These are phyloP conservation scores for Scaptomyza caliginosa DNA, from an alignment of 2,888 invertebrate genomes.

Conservation along the genomic window DNA sequence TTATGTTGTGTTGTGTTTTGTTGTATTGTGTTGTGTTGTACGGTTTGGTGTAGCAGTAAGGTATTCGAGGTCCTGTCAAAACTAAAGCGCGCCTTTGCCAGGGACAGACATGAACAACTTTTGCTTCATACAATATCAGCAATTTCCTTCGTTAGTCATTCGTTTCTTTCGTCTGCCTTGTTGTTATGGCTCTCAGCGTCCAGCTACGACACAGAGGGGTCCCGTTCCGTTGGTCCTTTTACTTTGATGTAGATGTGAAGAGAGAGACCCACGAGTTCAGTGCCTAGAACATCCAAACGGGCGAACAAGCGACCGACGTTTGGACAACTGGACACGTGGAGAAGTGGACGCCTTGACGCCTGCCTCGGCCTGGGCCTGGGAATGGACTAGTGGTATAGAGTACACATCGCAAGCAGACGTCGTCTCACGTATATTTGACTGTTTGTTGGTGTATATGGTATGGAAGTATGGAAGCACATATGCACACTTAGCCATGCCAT, in stretches of 20 bases:
- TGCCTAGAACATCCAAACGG: conserved; percentile 51
- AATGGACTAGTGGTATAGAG: conserved; percentile 67
- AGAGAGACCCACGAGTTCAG: conserved; percentile 57
- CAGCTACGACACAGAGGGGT: conserved; percentile 54
- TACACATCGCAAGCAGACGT: conserved; percentile 74
- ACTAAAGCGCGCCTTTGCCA: conserved; percentile 73
- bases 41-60: conserved; percentile 36
- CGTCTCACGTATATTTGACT: conserved; percentile 62
- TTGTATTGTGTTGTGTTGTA: conserved; percentile 22
- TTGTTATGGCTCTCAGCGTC: conserved; percentile 64
- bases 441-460: conserved; percentile 37
- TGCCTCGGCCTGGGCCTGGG: too few species aligned
- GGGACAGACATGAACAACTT: conserved; percentile 72
- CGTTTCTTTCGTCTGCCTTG: conserved; percentile 69
- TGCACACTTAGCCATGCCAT: conserved; percentile 44
- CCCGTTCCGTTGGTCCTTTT: conserved; percentile 69
- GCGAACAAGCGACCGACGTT: conserved; percentile 37
- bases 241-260: conserved; percentile 68
- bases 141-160: conserved; percentile 79
- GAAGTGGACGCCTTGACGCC: conserved; percentile 47
- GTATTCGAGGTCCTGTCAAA: conserved; percentile 68
- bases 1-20: conserved; percentile 22
- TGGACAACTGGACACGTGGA: conserved; percentile 47
- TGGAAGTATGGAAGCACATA: conserved; percentile 31
- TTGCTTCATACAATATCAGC: conserved; percentile 76